Percentiles rank a stretch among this genome's conserved stretches.
phyloP scores from a whole-genome alignment of 2,888 invertebrate genomes.

The Cephus runcator region DNA sequence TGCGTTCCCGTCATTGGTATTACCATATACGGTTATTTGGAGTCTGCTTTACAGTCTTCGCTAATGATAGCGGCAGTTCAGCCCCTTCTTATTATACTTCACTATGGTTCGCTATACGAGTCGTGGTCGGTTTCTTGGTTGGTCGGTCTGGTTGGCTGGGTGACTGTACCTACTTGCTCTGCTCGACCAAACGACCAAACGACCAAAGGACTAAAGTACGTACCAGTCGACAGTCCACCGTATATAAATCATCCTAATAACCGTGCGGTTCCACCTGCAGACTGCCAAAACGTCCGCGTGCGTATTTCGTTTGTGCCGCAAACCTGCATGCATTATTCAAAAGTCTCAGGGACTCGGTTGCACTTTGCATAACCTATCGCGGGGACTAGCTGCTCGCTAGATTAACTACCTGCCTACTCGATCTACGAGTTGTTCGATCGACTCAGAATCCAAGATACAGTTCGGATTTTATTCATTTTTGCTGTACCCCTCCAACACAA shows the following conservation, averaged over 20 bases:
- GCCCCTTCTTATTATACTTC: background rate
- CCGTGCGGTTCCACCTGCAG: conserved; percentile 57
- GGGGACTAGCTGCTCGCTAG: conserved; percentile 22
- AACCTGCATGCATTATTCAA: conserved; percentile 61
- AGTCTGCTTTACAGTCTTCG: conserved; percentile 36
- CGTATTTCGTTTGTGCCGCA: conserved; percentile 44
- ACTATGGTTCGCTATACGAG: background rate
- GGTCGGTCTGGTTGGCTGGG: background rate
- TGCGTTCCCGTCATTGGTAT: conserved; percentile 43
- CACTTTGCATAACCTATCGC: conserved; percentile 52
- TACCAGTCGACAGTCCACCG: conserved; percentile 37
- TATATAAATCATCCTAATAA: conserved; percentile 60
- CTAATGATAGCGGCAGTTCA: conserved; percentile 41
- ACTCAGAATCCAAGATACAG: background rate
- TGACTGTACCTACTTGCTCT: background rate
- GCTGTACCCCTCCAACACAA: conserved; percentile 24
- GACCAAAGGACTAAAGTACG: background rate
- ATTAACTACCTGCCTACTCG: background rate
- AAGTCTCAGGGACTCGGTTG: conserved; percentile 30
- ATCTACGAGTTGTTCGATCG: background rate
- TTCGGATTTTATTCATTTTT: background rate
- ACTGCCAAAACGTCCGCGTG: conserved; percentile 44
- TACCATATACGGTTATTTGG: conserved; percentile 49
- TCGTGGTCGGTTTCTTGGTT: too few relatives aligned
- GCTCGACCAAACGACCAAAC: background rate